Base-by-base conservation (phyloP, 2,888 invertebrate species). In the Acholoe squamosa region DNA sequence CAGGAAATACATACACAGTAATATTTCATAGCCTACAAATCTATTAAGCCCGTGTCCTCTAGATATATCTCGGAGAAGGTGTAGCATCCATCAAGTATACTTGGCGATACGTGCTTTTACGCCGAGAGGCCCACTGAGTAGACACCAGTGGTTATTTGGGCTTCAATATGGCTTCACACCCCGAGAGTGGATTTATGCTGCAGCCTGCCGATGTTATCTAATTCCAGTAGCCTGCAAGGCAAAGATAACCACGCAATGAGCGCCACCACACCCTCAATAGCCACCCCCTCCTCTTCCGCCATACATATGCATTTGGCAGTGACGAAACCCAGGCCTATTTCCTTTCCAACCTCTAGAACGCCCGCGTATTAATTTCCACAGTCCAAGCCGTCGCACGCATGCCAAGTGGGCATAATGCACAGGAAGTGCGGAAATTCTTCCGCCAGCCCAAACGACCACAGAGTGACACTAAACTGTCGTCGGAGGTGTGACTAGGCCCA, bases 171-270 rank as follows among this genome's bases (percentile, higher is more conserved):
- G 28, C 71, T 71, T 28, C 28, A 19, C 61, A 61, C 22, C n/a
- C 61, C 31, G 28, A 14, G 71, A 7, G 25, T 71, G 71, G 71
- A 71, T 71, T 71, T 71, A 71, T 71, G 71, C 71, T 71, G 16
- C 7, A 25, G 14, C 5, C 31, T 5, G 25, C 71, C 28, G 71
- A 71, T 71, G 28, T 28, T 28, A 71, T 71, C 71, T 71, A 1
- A 14, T 16, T 14, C 31, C 28, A 25, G 28, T 3, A n/a, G 71
- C n/a, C 71, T 71, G 71, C n/a, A 14, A 71, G 71, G 71, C 7
- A 71, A 71, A 71, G 71, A 71, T 71, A 71, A 71, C 28, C 71
- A 25, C 3, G 71, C 14, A 71, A 71, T 71, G 71, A 71, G 28
- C n/a, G 28, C 16, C 28, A 14, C 71, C 5, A 16, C 71, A 71